Conservation (phyloP, 2,113 vertebrate genomes). For the human region GRCh38 chr1:71921001-71921500, state of each 20-base stretch:
- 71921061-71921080: conserved; percentile 81
- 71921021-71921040: conserved; percentile 83
- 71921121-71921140: conserved; percentile 80
- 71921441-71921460: background rate
- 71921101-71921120: conserved; percentile 82
- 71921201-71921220: conserved; percentile 20
- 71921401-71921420: background rate
- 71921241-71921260: background rate
- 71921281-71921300: background rate
- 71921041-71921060: conserved; percentile 85
- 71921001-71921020: conserved; percentile 84
- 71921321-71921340: background rate
- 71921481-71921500: background rate
- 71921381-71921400: background rate
- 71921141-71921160: conserved; percentile 63
- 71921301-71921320: background rate
- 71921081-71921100: conserved; percentile 79
- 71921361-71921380: background rate
- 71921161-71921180: conserved; percentile 52
- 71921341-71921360: background rate
- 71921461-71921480: background rate
- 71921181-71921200: conserved; percentile 38
- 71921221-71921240: background rate
- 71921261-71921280: background rate
- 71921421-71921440: background rate